Evolutionary conservation across 2,888 invertebrate genomes (phyloP), one percentile per base, ranked within the genome.

Genomic region (Hybos culiciformis): DNA sequence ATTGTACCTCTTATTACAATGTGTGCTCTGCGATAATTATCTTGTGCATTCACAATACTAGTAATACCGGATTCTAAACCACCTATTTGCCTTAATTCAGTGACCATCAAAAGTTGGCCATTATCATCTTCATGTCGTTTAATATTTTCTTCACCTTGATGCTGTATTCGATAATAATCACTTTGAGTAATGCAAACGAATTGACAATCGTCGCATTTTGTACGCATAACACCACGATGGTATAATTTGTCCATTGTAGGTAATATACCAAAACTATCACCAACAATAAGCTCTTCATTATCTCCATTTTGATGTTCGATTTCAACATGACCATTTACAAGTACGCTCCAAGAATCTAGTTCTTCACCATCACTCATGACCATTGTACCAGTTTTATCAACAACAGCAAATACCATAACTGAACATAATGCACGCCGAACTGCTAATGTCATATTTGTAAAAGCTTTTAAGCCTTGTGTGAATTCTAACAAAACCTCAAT

Each of bases 281-380:
- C 94, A 58, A 92, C 81, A 61, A 83, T 83, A 7, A 94, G 72
- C 54, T 85, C 82, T 56, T 90, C 85, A 42, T 80, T 73, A 49
- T 83, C 80, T 24, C 85, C 85, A 65, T 75, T 79, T 24, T 85
- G 85, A 57, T 88, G 85, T 53, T 85, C 83, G 48, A 97, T 85
- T 67, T 96, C 94, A 24, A 98, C 96, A 58, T 86, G 83, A 6
- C 98, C 98, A 70, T 98, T 97, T 45, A 98, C 92, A 46, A 98
- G 78, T 43, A 98, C 97, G 45, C 93, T 93, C 97, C 97, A 97
- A 20, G 96, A 94, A 69, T 98, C 98, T 59, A 98, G 75, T 70
- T 96, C 93, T 68, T 98, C 97, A n/a, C 93, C 93, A 69, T 98
- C 90, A 61, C 91, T 92, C 83, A 98, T 90, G 6, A 98, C 96